These are phyloP conservation scores for Cheilosia scutellata DNA, from an alignment of 2,888 invertebrate genomes.

Conservation along the genomic window DNA sequence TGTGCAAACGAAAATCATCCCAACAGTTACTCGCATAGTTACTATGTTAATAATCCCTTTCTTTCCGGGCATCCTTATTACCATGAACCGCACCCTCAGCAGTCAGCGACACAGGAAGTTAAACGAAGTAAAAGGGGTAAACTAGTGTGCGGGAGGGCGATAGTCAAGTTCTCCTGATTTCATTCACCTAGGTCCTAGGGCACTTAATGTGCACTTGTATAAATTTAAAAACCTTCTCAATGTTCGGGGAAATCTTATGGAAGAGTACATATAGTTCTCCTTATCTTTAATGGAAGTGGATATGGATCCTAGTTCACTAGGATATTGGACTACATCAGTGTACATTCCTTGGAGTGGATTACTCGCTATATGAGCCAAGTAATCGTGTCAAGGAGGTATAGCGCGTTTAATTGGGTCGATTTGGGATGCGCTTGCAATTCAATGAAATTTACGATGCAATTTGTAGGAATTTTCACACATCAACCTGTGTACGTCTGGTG, in stretches of 20 bases:
- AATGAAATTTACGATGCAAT: conserved; percentile 58
- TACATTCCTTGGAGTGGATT: conserved; percentile 49
- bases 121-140: conserved; percentile 25
- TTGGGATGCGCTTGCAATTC: not conserved
- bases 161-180: conserved; percentile 59
- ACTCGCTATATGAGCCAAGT: conserved; percentile 8
- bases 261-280: not conserved
- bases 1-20: conserved; percentile 44
- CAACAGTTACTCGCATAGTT: not conserved
- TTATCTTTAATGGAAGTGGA: not conserved
- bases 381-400: conserved; percentile 48
- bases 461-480: conserved; percentile 50
- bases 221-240: conserved; percentile 46
- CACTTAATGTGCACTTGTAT: conserved; percentile 56
- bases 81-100: conserved; percentile 9
- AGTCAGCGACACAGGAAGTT: conserved; percentile 61
- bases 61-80: conserved; percentile 14
- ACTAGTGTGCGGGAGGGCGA: too few relatives aligned
- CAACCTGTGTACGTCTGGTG: conserved; percentile 21
- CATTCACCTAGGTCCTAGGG: conserved; percentile 48
- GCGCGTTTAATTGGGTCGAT: conserved; percentile 64
- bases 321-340: conserved; percentile 48
- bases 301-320: not conserved
- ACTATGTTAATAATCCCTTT: conserved; percentile 16
- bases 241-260: conserved; percentile 9